Base-by-base conservation (phyloP, 35 echinoderm and acorn worm genomes). In the Hemicentrotus pulcherrimus region DNA sequence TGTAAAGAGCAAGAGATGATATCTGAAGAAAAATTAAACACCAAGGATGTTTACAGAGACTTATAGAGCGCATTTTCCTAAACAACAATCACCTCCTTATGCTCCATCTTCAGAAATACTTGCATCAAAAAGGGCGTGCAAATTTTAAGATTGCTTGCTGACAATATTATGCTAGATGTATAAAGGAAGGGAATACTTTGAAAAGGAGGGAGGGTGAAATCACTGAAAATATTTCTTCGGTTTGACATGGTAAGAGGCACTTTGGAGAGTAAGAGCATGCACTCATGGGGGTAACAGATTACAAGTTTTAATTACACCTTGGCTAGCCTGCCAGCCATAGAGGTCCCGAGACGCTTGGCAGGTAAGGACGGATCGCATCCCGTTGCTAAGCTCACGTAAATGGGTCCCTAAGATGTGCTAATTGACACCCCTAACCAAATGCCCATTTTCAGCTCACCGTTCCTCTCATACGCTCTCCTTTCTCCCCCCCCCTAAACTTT, bases 261-360 rank as follows among this genome's bases (percentile, higher is more conserved):
- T 78, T 78, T 78, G 19, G 65, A 90, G 18, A 41, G 32, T 47
- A 46, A 47, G 32, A 90, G 88, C 88, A 32, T 58, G 32, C 91
- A 93, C 91, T 58, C 30, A 78, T 50, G 91, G 48, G 91, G 48
- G 46, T 93, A 47, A 58, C 46, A 47, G 91, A 93, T 93, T 93
- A 48, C 91, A 93, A 58, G 91, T 58, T 93, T 93, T 93, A 93
- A 93, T 93, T 93, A 93, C 91, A 93, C 91, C 30, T 47, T 55
- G 16, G 48, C 48, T 33, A 24, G 31, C 47, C 32, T 93, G 46
- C 46, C 46, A 50, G 91, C 46, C 91, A 47, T 28, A 48, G 46
- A 16, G 3, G 91, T 90, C 88, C 88, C 88, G 3, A 32, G 88
- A 90, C 32, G n/a, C 9, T 90, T n/a, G 65, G 19, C 18, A 28